Evolutionary conservation across 2,113 vertebrate species (phyloP).

Genomic region (Sterrhoptilus dennistouni): DNA sequence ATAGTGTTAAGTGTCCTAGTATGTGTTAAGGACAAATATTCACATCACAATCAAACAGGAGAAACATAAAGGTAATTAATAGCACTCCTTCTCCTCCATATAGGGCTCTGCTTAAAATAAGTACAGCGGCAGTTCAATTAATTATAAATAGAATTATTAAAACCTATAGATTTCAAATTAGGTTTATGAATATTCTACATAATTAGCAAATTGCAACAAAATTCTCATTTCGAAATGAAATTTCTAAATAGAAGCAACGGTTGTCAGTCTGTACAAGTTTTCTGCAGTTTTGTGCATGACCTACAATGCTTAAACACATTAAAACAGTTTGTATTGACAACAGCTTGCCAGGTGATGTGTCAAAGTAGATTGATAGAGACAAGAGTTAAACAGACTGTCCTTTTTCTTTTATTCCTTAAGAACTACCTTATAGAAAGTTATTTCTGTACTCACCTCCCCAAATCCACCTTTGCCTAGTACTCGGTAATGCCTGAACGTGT

Average conservation of each 20-base stretch:
- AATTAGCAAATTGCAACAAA: background rate
- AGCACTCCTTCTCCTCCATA: background rate
- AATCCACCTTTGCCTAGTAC: constrained; percentile 95
- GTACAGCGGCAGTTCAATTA: background rate
- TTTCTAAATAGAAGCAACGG: background rate
- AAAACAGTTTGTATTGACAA: background rate
- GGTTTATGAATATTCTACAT: background rate
- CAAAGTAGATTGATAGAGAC: background rate
- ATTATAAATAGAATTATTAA: background rate
- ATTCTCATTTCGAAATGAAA: background rate
- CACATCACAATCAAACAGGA: background rate
- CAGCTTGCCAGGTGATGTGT: background rate
- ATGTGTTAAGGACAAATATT: background rate
- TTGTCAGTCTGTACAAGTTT: background rate
- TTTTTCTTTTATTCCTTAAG: background rate
- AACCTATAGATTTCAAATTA: background rate
- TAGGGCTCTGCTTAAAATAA: background rate
- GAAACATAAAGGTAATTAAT: background rate
- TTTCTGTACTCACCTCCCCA: constrained; percentile 86
- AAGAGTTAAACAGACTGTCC: background rate
- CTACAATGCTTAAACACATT: background rate
- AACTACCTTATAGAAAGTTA: background rate
- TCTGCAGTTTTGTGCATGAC: background rate
- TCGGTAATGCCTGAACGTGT: constrained; percentile 92
- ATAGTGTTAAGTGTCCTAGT: background rate